Evolutionary conservation across 2,888 invertebrate genomes (phyloP).

Genomic region (Latrodectus elegans): DNA sequence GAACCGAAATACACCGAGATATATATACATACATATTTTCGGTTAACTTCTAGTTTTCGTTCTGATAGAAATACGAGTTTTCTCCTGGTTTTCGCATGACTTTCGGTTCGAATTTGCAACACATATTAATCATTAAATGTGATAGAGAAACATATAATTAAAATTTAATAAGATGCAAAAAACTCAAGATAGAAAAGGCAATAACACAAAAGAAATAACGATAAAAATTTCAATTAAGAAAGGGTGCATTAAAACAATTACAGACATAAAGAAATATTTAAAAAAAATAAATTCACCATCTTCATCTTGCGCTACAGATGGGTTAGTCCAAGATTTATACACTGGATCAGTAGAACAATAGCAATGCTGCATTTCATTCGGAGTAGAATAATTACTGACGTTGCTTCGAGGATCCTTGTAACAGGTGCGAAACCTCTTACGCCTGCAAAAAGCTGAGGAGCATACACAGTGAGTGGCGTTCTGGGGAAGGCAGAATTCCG

Average conservation of each 20-base stretch:
- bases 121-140: not conserved
- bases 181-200: no score
- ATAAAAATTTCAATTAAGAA: no score
- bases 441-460: conserved; percentile 49
- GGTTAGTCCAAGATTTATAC: conserved; percentile 2
- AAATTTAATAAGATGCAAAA: no score
- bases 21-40: no score
- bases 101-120: not conserved
- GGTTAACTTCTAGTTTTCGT: no score
- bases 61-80: no score
- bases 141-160: no score
- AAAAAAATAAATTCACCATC: not conserved
- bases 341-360: conserved; percentile 16
- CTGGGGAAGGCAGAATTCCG: conserved; percentile 47
- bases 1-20: no score
- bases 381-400: not conserved
- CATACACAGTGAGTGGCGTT: conserved; percentile 42
- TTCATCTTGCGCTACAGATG: not conserved
- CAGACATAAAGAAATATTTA: not conserved
- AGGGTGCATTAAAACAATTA: no score
- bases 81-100: no score
- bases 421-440: not conserved
- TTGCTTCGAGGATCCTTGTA: not conserved
- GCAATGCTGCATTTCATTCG: not conserved
- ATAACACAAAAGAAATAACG: no score